Percentiles rank a stretch among this genome's conserved stretches.
Conservation (phyloP, 2,113 vertebrate genomes). For the Gulo gulo region DNA sequence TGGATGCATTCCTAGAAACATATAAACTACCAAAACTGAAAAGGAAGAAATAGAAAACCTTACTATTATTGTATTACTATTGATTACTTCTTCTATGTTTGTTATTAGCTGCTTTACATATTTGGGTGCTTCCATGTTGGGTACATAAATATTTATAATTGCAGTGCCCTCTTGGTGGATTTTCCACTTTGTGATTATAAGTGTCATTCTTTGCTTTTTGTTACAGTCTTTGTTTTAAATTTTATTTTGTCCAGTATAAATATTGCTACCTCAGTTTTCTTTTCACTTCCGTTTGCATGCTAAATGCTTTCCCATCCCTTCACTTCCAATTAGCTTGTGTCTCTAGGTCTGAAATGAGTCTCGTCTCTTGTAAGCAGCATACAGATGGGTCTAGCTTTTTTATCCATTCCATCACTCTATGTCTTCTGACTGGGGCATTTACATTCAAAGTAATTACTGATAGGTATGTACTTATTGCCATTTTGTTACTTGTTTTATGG, state of each 20-base stretch:
- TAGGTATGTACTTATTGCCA: background rate
- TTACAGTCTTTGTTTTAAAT: background rate
- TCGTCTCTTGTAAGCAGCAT: background rate
- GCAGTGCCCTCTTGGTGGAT: background rate
- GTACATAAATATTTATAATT: background rate
- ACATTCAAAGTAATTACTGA: background rate
- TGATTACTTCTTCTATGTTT: background rate
- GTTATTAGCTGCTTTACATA: background rate
- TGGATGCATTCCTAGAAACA: background rate
- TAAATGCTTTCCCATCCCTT: background rate
- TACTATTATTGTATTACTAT: background rate
- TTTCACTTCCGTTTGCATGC: background rate
- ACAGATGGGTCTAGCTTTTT: background rate
- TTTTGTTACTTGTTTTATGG: background rate
- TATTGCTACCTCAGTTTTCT: background rate
- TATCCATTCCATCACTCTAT: background rate
- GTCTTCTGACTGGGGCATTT: background rate
- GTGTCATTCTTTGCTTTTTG: background rate
- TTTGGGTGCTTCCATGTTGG: background rate
- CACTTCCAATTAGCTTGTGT: background rate
- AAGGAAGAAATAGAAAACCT: background rate
- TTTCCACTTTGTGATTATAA: background rate
- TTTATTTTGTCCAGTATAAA: background rate
- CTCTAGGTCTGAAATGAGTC: background rate
- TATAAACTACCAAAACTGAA: background rate